A percentile compares a stretch with the other conserved stretches of the same genome.
Evolutionary conservation across 2,888 invertebrate genomes (phyloP).

Genomic region (Xestoiulus laeticollis): DNA sequence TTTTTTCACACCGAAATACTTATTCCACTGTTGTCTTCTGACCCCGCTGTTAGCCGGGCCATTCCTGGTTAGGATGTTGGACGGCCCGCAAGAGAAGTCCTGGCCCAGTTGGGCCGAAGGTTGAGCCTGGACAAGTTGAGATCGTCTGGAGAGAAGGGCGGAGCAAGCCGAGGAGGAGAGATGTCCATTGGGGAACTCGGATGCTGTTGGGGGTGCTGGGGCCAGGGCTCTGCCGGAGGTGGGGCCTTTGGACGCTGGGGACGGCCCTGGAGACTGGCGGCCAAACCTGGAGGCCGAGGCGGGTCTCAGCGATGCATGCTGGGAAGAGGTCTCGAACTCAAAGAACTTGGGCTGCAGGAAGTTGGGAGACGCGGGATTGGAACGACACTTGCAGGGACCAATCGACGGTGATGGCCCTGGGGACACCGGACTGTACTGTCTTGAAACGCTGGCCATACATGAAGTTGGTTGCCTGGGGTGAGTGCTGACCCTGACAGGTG

Average conservation of each 20-base stretch:
- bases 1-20: slow-evolving; percentile 3
- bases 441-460: slow-evolving; percentile 47
- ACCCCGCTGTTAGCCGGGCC: background rate
- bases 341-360: slow-evolving; percentile 45
- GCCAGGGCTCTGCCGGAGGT: background rate
- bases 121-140: background rate
- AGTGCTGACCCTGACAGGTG: slow-evolving; percentile 36
- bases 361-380: slow-evolving; percentile 47
- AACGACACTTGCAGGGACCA: slow-evolving; percentile 35
- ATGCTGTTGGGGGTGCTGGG: background rate
- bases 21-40: slow-evolving; percentile 12
- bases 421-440: slow-evolving; percentile 11
- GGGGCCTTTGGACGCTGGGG: background rate
- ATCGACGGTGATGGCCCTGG: slow-evolving; percentile 40
- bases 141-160: background rate
- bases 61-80: background rate
- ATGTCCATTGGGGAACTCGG: slow-evolving; percentile 2
- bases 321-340: slow-evolving; percentile 29
- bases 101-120: background rate
- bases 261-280: slow-evolving; percentile 32
- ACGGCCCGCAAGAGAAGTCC: background rate
- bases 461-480: background rate
- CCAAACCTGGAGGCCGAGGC: slow-evolving; percentile 36
- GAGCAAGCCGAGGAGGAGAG: background rate
- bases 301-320: slow-evolving; percentile 13